Evolutionary conservation across 2,797 vertebrate genomes (phyloP), one percentile per base, ranked within the genome.

Genomic region (Atherinosoma microstoma): DNA sequence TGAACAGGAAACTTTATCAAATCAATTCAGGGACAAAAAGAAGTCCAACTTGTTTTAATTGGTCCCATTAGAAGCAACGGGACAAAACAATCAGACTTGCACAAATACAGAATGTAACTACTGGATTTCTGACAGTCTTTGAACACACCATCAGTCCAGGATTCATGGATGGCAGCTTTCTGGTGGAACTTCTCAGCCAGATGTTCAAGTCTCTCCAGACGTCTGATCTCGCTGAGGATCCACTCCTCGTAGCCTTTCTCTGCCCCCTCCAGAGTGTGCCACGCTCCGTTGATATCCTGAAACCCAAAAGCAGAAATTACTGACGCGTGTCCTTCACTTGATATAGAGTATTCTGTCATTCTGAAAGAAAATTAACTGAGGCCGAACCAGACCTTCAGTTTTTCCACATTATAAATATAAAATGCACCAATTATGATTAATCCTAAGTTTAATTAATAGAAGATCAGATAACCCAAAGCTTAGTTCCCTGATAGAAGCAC

Each of bases 181-280:
- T 99, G 97, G 29, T 96, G 88, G 92, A 98, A 99, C 86, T 99
- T 99, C 93, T 97, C 96, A 0, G 97, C 97, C 89, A 98, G 89
- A 83, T 98, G 97, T 42, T 98, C 97, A 0, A 99, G 94, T 34
- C 97, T 94, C 88, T 98, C 97, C 78, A 98, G 93, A 45, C 97
- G 93, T 27, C 97, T 88, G 70, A 99, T 97, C 88, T 98, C 97
- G 0, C 96, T 98, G 51, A 99, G 91, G 18, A 98, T 94, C 97
- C 97, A 99, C 76, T 99, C 97, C 87, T 98, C 97, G 0, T 96
- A 97, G 58, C 97, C 97, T 62, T 98, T 99, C 70, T 99, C 97
- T 0, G 96, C 96, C 47, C 97, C 97, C 71, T 99, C 97, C 91
- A 99, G 86, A 47, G 91, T 95, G 84, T 96, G 96, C 97, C 97